Evolutionary conservation across 2,113 vertebrate genomes (phyloP).

Genomic region (Diadophis punctatus): DNA sequence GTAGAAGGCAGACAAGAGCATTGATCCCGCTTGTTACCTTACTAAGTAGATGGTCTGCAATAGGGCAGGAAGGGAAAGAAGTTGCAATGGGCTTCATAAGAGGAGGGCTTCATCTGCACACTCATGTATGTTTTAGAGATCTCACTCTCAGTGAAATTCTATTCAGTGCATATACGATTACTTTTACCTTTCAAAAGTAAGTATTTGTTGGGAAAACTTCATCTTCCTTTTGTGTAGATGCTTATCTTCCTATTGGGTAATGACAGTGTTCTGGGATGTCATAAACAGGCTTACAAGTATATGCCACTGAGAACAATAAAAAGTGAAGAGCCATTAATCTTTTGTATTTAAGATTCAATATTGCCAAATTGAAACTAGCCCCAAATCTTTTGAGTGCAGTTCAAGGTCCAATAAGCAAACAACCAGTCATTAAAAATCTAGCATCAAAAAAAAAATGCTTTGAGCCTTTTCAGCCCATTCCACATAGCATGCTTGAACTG

Average conservation of each 20-base stretch:
- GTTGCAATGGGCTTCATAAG: not conserved
- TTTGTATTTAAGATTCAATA: not conserved
- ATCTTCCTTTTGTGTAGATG: not conserved
- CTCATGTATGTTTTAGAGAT: not conserved
- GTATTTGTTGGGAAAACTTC: not conserved
- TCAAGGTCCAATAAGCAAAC: constrained; percentile 12
- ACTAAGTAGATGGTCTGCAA: not conserved
- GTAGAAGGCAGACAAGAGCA: not conserved
- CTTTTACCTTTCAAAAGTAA: not conserved
- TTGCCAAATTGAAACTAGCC: not conserved
- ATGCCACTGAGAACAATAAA: not conserved
- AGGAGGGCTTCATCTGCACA: not conserved
- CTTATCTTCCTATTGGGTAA: not conserved
- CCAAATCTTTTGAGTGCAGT: not conserved
- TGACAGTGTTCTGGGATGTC: not conserved
- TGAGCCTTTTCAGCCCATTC: not conserved
- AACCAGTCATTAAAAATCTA: not conserved
- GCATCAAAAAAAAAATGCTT: not conserved
- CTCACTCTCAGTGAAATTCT: not conserved
- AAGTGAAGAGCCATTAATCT: not conserved
- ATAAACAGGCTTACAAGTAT: not conserved
- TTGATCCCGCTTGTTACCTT: not conserved
- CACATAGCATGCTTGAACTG: not conserved
- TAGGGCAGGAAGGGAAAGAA: not conserved
- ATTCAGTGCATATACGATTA: not conserved